phyloP scores from a whole-genome alignment of 2,888 invertebrate species.

The Cephus pulcher region DNA sequence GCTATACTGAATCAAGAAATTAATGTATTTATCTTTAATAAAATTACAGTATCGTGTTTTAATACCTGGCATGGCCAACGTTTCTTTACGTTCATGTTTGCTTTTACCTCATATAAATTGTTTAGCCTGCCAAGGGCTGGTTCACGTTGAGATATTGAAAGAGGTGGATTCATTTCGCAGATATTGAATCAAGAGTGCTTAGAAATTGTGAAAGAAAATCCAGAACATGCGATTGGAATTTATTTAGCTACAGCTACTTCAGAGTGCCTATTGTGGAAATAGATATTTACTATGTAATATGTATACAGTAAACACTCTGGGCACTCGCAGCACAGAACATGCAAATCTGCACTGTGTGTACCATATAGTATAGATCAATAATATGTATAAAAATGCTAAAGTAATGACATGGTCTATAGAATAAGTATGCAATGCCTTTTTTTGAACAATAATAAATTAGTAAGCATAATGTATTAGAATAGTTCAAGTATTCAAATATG shows the following conservation, averaged over 20 bases:
- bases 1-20: not conserved
- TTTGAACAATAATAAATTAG: not conserved
- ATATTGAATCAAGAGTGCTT: not conserved
- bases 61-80: conserved; percentile 9
- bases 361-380: not conserved
- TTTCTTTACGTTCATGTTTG: not conserved
- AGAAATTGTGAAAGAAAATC: not conserved
- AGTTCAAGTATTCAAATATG: not conserved
- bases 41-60: conserved; percentile 12
- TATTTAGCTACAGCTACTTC: not conserved
- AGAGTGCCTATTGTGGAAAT: not conserved
- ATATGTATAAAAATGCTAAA: not conserved
- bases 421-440: not conserved
- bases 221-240: not conserved
- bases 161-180: not conserved
- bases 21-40: conserved; percentile 20
- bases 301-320: not conserved
- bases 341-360: not conserved
- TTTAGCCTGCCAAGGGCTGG: not conserved
- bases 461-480: not conserved
- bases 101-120: not conserved
- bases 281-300: not conserved
- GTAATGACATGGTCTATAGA: not conserved
- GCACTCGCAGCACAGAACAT: not conserved
- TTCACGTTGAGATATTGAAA: not conserved